Percentiles rank a stretch among this genome's conserved stretches.
Evolutionary conservation across 92 coral and sea anemone species (phyloP).

Genomic region (Muricea muricata): DNA sequence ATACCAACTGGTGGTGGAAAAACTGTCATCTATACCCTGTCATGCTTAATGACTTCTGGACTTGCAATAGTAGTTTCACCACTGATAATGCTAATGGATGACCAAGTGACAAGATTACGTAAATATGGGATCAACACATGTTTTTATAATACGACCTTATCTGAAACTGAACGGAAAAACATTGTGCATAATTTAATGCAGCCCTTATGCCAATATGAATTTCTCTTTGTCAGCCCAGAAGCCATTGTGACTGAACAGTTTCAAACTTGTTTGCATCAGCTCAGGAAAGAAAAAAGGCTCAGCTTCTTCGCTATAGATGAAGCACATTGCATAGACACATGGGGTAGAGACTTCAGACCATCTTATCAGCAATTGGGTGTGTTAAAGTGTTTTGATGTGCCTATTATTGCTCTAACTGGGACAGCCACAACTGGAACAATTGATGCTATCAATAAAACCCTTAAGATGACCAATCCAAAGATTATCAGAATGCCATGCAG

Average conservation of each 20-base stretch:
- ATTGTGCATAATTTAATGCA: conserved; percentile 38
- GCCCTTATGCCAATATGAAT: conserved; percentile 39
- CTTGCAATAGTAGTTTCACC: conserved; percentile 46
- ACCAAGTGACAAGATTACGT: conserved; percentile 38
- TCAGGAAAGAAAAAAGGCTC: neutral
- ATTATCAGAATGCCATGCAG: conserved; percentile 48
- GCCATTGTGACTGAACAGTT: conserved; percentile 42
- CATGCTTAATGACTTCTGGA: conserved; percentile 31
- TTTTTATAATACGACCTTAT: conserved; percentile 9
- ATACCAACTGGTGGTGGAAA: conserved; percentile 67
- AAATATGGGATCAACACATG: conserved; percentile 41
- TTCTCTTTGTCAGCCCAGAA: conserved; percentile 50
- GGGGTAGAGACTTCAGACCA: conserved; percentile 60
- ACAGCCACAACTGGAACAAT: conserved; percentile 58
- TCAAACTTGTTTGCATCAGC: conserved; percentile 19
- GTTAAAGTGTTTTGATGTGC: conserved; percentile 26
- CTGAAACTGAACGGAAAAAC: conserved; percentile 37
- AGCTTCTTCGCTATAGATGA: conserved; percentile 24
- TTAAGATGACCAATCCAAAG: conserved; percentile 36
- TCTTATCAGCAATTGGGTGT: conserved; percentile 41
- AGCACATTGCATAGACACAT: conserved; percentile 58
- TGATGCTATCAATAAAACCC: conserved; percentile 13
- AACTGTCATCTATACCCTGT: conserved; percentile 35
- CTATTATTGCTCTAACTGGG: conserved; percentile 59
- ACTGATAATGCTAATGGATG: conserved; percentile 33